Base-by-base conservation (phyloP, 1,140 invertebrate species). In the Globodera rostochiensis region DNA sequence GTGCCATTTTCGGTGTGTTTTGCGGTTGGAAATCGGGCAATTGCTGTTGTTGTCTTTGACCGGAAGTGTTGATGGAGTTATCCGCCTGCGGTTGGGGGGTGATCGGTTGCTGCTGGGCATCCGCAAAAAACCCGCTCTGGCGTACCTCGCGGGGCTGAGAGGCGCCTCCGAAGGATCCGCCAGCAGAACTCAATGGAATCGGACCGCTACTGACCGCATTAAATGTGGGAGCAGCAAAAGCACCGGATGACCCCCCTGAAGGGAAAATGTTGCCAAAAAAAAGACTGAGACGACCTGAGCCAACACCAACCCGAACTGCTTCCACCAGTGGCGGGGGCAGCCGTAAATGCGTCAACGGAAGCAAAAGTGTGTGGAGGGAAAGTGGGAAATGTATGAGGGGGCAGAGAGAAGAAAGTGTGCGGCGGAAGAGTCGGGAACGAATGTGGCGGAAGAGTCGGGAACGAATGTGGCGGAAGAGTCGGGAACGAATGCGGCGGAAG, bases 401-500 rank as follows among this genome's bases (percentile, higher is more conserved):
- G 46, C 15, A 76, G 70, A 4, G 82, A 49, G 21, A 74, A 73
- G 36, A 84, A 73, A n/a, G 78, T 64, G 8, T 84, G 69, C 9
- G 80, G 49, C 6, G 82, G 74, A 45, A 75, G 36, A 25, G 83
- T 74, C 5, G 83, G 83, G 45, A 84, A 84, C 3, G 75, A 57
- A 49, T 70, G 83, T 11, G 84, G 36, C 15, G 82, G 74, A 83
- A 82, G 77, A 69, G 77, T 79, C 4, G 82, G 66, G 36, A 81
- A 79, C 4, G 82, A 77, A 45, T 82, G 78, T 1, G 83, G 73
- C 36, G 84, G 70, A 25, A 74, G 71, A n/a, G 84, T 80, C 8
- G 84, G 84, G 74, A 85, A 83, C 11, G 84, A 69, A 67, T 69
- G 66, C 0, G 85, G 69, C 6, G 85, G 81, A 25, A 74, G 71